A percentile compares a stretch with the other conserved stretches of the same genome.
Evolutionary conservation across 1,140 invertebrate genomes (phyloP).

Genomic region (Lethocerus indicus): DNA sequence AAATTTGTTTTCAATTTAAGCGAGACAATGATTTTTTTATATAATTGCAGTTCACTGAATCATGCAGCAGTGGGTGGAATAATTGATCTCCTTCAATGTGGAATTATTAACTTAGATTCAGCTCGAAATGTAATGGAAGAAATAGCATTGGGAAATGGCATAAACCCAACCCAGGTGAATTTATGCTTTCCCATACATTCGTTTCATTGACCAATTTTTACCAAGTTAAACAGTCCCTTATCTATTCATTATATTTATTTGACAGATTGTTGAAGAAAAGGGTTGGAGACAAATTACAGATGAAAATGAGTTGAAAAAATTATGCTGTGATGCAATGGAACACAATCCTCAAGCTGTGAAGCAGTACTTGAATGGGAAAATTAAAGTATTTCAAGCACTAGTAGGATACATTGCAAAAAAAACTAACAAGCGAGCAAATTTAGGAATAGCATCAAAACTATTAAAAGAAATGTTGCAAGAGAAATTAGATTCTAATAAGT

Average conservation of each 20-base stretch:
- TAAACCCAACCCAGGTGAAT: conserved; percentile 27
- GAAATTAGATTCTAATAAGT: too few species aligned
- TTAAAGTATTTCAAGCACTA: conserved; percentile 43
- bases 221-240: neutral
- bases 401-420: conserved; percentile 35
- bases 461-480: conserved; percentile 39
- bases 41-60: conserved; percentile 25
- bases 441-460: conserved; percentile 36
- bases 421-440: conserved; percentile 43
- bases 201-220: conserved; percentile 7
- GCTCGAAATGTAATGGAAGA: conserved; percentile 33
- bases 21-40: conserved; percentile 1
- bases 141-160: conserved; percentile 28
- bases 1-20: neutral
- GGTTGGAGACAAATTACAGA: conserved; percentile 45
- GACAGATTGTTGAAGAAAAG: conserved; percentile 40
- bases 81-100: conserved; percentile 34
- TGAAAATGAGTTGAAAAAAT: conserved; percentile 32
- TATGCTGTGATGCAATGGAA: conserved; percentile 40
- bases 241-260: neutral
- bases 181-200: conserved; percentile 13
- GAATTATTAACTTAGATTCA: conserved; percentile 39
- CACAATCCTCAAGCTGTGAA: conserved; percentile 47
- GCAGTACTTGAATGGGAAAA: conserved; percentile 49
- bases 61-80: conserved; percentile 36